Evolutionary conservation across 35 echinoderm and acorn worm species (phyloP).

Genomic region (Nesometra sesokonis): DNA sequence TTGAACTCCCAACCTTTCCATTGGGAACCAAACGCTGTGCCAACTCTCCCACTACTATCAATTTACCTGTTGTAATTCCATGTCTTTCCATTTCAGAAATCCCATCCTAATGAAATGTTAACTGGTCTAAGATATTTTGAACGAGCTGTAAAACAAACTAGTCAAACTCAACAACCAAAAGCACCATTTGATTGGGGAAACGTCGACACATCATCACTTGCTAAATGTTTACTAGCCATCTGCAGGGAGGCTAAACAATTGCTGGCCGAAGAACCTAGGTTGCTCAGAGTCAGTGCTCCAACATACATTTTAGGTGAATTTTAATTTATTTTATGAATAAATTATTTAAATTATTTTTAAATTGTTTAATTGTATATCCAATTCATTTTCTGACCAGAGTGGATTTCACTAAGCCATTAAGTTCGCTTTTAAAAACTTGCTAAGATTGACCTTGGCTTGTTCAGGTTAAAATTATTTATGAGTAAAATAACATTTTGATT

Average conservation of each 20-base stretch:
- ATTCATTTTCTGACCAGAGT: background rate
- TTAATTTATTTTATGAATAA: too few relatives aligned
- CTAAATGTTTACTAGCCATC: slow-evolving; percentile 67
- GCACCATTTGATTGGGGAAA: slow-evolving; percentile 52
- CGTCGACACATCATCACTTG: slow-evolving; percentile 66
- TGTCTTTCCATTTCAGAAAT: slow-evolving; percentile 59
- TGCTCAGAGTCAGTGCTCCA: slow-evolving; percentile 57
- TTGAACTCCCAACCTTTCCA: too few relatives aligned
- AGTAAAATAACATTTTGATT: too few relatives aligned
- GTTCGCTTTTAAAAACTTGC: too few relatives aligned
- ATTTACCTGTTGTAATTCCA: too few relatives aligned
- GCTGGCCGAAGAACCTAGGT: slow-evolving; percentile 48
- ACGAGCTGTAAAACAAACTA: slow-evolving; percentile 38
- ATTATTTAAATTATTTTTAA: too few relatives aligned
- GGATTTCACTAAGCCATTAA: background rate
- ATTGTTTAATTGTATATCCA: background rate
- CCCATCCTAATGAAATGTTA: slow-evolving; percentile 90
- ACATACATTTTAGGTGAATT: slow-evolving; percentile 69
- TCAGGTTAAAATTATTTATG: too few relatives aligned
- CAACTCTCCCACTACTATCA: too few relatives aligned
- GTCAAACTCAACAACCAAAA: slow-evolving; percentile 22
- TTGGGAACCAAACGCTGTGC: too few relatives aligned
- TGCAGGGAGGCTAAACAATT: slow-evolving; percentile 68
- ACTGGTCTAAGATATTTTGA: slow-evolving; percentile 87
- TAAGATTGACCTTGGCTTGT: too few relatives aligned